These are phyloP conservation scores for Cryptomyrus ogoouensis DNA, from an alignment of 2,113 vertebrate genomes.

Conservation along the genomic window DNA sequence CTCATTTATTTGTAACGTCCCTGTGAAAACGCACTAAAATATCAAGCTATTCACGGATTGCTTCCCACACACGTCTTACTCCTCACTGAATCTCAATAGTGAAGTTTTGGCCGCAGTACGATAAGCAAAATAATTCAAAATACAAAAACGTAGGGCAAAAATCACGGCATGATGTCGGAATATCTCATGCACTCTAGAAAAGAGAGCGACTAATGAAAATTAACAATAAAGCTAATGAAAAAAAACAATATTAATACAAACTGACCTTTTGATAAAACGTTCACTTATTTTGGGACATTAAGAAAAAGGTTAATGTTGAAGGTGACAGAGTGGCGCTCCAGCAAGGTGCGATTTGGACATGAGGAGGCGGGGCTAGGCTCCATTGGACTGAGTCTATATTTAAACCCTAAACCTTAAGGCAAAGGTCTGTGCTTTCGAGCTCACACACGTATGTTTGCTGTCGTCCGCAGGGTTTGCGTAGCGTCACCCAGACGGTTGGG, in stretches of 20 bases:
- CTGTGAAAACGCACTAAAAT: background rate
- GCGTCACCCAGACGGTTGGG: slow-evolving; percentile 76
- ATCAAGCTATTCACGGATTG: background rate
- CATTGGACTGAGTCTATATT: background rate
- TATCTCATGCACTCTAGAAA: background rate
- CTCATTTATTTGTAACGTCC: background rate
- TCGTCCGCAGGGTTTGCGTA: slow-evolving; percentile 73
- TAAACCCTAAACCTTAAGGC: background rate
- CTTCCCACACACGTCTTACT: background rate
- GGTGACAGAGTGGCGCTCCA: background rate
- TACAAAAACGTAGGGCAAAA: background rate
- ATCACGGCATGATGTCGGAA: background rate
- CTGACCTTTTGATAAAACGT: background rate
- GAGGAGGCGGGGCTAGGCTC: background rate
- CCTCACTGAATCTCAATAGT: background rate
- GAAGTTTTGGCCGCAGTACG: background rate
- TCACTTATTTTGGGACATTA: background rate
- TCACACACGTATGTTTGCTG: background rate
- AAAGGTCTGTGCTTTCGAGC: background rate
- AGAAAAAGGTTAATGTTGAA: background rate
- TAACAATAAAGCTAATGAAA: background rate
- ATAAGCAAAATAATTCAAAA: background rate
- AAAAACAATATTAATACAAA: background rate
- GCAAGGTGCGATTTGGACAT: background rate
- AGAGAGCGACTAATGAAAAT: background rate